Conservation (phyloP, 2,888 invertebrate genomes). For the Cabera pusaria region DNA sequence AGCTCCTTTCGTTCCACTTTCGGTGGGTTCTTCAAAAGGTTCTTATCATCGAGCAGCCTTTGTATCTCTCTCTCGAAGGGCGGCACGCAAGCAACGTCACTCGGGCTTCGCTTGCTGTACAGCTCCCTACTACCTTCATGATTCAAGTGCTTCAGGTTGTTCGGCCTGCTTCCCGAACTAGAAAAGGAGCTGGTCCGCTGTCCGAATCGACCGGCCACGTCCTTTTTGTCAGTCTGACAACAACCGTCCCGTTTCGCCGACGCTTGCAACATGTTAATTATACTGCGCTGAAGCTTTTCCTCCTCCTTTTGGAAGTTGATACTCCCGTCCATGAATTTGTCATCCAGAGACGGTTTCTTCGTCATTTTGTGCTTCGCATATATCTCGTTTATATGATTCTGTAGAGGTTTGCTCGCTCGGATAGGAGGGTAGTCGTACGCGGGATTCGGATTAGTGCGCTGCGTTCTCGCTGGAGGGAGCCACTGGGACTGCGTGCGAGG, state of each 20-base stretch:
- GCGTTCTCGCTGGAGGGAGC: slow-evolving; percentile 71
- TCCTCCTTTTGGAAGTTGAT: slow-evolving; percentile 73
- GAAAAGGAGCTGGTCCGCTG: slow-evolving; percentile 79
- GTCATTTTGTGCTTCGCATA: slow-evolving; percentile 70
- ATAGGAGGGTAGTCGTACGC: slow-evolving; percentile 84
- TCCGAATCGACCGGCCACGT: slow-evolving; percentile 65
- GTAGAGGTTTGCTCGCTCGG: slow-evolving; percentile 63
- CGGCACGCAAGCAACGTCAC: slow-evolving; percentile 80
- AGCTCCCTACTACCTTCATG: slow-evolving; percentile 73
- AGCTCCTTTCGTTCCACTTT: slow-evolving; percentile 85
- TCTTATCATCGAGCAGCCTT: slow-evolving; percentile 89
- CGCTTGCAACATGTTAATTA: slow-evolving; percentile 78
- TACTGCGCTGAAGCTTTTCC: slow-evolving; percentile 74
- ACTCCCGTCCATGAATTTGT: slow-evolving; percentile 65
- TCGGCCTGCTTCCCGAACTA: slow-evolving; percentile 75
- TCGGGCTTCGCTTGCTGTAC: slow-evolving; percentile 73
- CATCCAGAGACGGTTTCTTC: slow-evolving; percentile 68
- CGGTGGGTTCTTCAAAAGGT: slow-evolving; percentile 84
- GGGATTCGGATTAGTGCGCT: slow-evolving; percentile 81
- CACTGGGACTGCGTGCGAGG: slow-evolving; percentile 78
- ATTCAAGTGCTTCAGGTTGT: slow-evolving; percentile 80
- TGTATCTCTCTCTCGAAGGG: slow-evolving; percentile 92
- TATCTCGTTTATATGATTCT: slow-evolving; percentile 64
- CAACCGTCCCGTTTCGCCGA: slow-evolving; percentile 85
- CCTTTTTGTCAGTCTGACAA: slow-evolving; percentile 87